Evolutionary conservation across 2,113 vertebrate genomes (phyloP).

Genomic region (Gasterosteus aculeatus): DNA sequence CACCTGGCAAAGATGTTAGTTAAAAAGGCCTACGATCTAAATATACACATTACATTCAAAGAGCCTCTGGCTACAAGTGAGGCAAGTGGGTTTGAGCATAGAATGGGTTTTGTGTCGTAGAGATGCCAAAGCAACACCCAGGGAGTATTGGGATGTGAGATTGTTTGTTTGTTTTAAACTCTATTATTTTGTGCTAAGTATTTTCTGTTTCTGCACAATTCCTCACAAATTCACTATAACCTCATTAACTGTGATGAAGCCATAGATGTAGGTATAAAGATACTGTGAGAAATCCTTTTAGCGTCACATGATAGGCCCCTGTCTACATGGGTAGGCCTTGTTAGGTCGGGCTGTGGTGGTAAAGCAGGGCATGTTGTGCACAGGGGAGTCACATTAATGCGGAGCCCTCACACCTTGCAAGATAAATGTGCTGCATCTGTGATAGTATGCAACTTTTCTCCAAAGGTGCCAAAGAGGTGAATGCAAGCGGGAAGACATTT

Average conservation of each 20-base stretch:
- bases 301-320: neutral
- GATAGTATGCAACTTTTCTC: conserved; percentile 64
- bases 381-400: neutral
- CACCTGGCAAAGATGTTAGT: neutral
- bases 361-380: conserved; percentile 3
- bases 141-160: neutral
- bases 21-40: conserved; percentile 9
- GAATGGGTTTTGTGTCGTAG: neutral
- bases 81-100: neutral
- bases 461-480: conserved; percentile 92
- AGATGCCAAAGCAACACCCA: conserved; percentile 5
- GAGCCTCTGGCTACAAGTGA: conserved; percentile 7
- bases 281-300: neutral
- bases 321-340: neutral
- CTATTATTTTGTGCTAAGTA: neutral
- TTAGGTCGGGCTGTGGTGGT: conserved; percentile 5
- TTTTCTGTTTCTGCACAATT: neutral
- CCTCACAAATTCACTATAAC: neutral
- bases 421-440: conserved; percentile 42
- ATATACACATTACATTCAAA: conserved; percentile 17
- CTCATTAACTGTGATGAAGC: neutral
- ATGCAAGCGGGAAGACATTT: conserved; percentile 93
- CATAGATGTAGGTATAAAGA: neutral
- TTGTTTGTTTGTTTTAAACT: neutral
- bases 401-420: conserved; percentile 18